Conservation (phyloP, 2,888 invertebrate genomes). For the Phymatocera aterrima region DNA sequence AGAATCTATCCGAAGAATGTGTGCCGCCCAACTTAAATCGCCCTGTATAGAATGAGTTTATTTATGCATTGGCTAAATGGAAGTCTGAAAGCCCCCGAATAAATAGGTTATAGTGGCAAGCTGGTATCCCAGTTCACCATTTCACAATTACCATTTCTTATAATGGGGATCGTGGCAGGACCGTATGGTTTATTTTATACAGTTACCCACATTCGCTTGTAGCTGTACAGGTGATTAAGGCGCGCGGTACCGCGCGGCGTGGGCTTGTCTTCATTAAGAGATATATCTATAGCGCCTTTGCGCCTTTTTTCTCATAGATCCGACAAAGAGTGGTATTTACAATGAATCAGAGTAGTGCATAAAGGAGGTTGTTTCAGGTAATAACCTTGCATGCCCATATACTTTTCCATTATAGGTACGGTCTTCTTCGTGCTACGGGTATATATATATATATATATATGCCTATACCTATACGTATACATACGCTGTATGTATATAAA, state of each 20-base stretch:
- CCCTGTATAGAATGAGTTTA: neutral
- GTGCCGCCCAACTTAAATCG: too few species aligned
- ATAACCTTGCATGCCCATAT: neutral
- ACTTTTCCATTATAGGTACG: slow-evolving; percentile 8
- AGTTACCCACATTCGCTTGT: slow-evolving; percentile 22
- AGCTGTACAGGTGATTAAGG: too few species aligned
- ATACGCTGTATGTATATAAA: too few species aligned
- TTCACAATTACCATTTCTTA: slow-evolving; percentile 35
- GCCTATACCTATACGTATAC: too few species aligned
- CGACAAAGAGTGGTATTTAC: slow-evolving; percentile 39
- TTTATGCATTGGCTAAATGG: neutral
- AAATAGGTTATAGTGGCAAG: slow-evolving; percentile 6
- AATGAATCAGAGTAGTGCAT: slow-evolving; percentile 40
- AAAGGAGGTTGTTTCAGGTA: slow-evolving; percentile 36
- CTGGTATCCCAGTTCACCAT: neutral
- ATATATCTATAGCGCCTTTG: slow-evolving; percentile 36
- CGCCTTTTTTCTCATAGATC: neutral
- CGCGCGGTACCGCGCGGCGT: too few species aligned
- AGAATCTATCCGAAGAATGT: too few species aligned
- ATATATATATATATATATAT: neutral
- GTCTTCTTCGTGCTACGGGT: neutral
- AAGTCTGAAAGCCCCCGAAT: slow-evolving; percentile 2
- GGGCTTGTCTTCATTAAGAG: slow-evolving; percentile 42
- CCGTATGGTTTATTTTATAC: neutral
- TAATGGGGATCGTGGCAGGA: slow-evolving; percentile 7